phyloP scores from a whole-genome alignment of 2,113 vertebrate species.

The Uropsilus gracilis region DNA sequence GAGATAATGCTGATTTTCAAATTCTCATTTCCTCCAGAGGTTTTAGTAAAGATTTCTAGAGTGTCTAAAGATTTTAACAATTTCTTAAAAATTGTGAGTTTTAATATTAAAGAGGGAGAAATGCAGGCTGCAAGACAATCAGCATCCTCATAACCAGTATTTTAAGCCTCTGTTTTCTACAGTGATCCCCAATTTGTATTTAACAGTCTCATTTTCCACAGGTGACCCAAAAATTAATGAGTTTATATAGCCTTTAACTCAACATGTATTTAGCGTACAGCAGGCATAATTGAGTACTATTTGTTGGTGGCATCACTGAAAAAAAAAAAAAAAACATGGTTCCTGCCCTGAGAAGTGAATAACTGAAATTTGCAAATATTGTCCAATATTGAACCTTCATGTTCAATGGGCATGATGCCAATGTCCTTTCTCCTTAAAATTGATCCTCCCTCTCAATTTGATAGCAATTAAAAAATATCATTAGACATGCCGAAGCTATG shows the following conservation, averaged over 20 bases:
- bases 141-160: not conserved
- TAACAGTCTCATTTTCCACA: not conserved
- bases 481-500: conserved; percentile 3
- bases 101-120: not conserved
- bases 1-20: not conserved
- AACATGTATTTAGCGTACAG: not conserved
- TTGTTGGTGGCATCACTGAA: not conserved
- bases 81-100: not conserved
- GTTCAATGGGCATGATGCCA: not conserved
- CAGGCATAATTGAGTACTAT: not conserved
- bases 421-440: not conserved
- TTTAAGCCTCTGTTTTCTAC: not conserved
- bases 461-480: not conserved
- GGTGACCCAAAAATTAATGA: not conserved
- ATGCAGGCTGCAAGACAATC: not conserved
- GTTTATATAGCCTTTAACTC: not conserved
- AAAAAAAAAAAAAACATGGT: not conserved
- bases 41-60: not conserved
- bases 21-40: not conserved
- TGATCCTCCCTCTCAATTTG: not conserved
- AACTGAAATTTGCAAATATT: not conserved
- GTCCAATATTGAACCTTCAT: not conserved
- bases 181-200: not conserved
- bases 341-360: not conserved
- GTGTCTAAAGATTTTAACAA: no score